These are phyloP conservation scores for Equus quagga DNA, from an alignment of 2,113 vertebrate species.

Conservation along the genomic window DNA sequence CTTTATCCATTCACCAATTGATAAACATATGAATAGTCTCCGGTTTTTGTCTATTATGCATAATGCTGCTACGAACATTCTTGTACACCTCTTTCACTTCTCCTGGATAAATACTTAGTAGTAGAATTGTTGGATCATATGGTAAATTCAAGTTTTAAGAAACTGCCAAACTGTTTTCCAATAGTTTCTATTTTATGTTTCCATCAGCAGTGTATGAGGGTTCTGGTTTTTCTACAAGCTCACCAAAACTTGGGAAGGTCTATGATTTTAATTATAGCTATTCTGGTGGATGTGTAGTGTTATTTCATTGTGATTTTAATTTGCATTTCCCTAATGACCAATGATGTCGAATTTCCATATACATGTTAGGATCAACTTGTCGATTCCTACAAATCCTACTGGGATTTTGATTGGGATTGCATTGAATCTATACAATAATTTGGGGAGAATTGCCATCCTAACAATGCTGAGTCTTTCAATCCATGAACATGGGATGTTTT, in stretches of 20 bases:
- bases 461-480: neutral
- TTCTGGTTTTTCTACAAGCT: neutral
- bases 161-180: neutral
- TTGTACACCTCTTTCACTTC: neutral
- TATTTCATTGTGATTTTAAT: neutral
- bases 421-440: neutral
- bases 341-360: neutral
- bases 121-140: neutral
- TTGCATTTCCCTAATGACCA: slow-evolving; percentile 5
- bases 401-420: neutral
- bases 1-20: neutral
- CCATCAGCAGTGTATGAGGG: neutral
- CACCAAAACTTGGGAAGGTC: neutral
- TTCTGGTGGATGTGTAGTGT: neutral
- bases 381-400: neutral
- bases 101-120: neutral
- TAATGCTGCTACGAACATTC: neutral
- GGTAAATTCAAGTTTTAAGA: neutral
- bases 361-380: neutral
- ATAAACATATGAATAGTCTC: neutral
- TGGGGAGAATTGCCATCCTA: neutral
- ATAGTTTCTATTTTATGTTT: neutral
- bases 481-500: neutral
- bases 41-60: neutral
- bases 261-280: neutral